Conservation (phyloP, 2,888 invertebrate genomes). For the Arrhopalites spinosus region DNA sequence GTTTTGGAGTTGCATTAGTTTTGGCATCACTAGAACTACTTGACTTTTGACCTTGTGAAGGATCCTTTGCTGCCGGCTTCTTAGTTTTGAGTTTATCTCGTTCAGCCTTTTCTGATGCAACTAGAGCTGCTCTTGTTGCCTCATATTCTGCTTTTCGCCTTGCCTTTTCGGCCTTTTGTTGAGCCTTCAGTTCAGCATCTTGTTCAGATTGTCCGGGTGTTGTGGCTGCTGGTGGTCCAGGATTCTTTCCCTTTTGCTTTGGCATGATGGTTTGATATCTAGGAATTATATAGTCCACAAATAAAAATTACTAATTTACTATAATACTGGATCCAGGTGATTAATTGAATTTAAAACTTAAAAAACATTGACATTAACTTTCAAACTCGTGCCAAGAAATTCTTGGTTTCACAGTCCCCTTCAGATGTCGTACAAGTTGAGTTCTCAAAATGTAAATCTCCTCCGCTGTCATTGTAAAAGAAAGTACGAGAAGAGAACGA, state of each 20-base stretch:
- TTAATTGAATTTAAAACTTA: too few species aligned
- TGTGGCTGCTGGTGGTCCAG: background rate
- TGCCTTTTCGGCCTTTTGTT: slow-evolving; percentile 10
- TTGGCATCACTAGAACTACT: background rate
- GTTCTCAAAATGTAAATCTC: too few species aligned
- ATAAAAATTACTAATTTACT: too few species aligned
- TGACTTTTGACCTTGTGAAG: background rate
- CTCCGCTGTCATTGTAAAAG: too few species aligned
- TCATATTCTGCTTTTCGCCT: slow-evolving; percentile 24
- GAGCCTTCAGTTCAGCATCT: slow-evolving; percentile 14
- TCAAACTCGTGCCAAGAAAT: too few species aligned
- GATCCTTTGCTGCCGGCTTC: background rate
- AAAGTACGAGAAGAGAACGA: too few species aligned
- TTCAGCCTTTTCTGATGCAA: slow-evolving; percentile 22
- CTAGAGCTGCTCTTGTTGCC: slow-evolving; percentile 10
- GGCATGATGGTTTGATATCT: background rate
- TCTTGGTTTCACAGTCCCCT: too few species aligned
- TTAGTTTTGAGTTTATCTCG: slow-evolving; percentile 17
- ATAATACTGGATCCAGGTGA: too few species aligned
- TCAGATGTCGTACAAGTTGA: too few species aligned
- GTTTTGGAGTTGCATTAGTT: background rate
- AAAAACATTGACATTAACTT: too few species aligned
- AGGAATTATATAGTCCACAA: too few species aligned
- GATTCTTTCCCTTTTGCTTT: background rate
- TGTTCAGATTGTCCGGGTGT: background rate